A percentile compares a stretch with the other conserved stretches of the same genome.
Evolutionary conservation across 2,797 vertebrate genomes (phyloP).

Genomic region (Sebastes iracundus): DNA sequence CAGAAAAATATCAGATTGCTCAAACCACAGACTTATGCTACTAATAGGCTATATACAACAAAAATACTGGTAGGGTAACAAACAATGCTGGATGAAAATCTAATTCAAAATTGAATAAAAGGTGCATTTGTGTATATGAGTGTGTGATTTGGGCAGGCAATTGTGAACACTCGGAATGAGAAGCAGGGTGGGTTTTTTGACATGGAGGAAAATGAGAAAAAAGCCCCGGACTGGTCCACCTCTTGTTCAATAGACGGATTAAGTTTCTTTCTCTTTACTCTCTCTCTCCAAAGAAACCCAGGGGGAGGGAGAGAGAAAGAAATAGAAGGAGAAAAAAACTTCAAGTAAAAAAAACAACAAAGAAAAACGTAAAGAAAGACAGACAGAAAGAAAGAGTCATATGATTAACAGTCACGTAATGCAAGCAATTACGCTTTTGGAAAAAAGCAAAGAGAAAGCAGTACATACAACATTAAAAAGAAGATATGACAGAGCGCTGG

Average conservation of each 20-base stretch:
- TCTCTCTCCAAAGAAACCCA: conserved; percentile 49
- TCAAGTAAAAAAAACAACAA: conserved; percentile 21
- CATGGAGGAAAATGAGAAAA: conserved; percentile 47
- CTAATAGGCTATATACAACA: not conserved
- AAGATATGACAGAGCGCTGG: not conserved
- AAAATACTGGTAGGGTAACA: not conserved
- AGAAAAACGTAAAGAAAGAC: conserved; percentile 5
- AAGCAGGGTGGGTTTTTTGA: conserved; percentile 52
- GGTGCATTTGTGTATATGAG: not conserved
- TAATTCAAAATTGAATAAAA: not conserved
- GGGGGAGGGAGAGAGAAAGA: conserved; percentile 41
- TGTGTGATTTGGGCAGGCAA: conserved; percentile 11
- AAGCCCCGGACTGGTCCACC: conserved; percentile 61
- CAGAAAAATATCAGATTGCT: not conserved
- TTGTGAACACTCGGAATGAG: conserved; percentile 36
- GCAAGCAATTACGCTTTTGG: conserved; percentile 22
- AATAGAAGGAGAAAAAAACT: conserved; percentile 15
- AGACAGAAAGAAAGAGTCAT: conserved; percentile 6
- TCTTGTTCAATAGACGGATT: conserved; percentile 76
- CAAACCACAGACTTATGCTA: not conserved
- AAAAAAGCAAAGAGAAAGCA: not conserved
- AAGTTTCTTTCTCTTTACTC: conserved; percentile 73
- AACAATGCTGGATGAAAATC: not conserved
- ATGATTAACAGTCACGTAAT: conserved; percentile 43
- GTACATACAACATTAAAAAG: not conserved